Percentiles rank a stretch among this genome's conserved stretches.
Conservation (phyloP, 2,888 invertebrate genomes). For the Sycophila texana region DNA sequence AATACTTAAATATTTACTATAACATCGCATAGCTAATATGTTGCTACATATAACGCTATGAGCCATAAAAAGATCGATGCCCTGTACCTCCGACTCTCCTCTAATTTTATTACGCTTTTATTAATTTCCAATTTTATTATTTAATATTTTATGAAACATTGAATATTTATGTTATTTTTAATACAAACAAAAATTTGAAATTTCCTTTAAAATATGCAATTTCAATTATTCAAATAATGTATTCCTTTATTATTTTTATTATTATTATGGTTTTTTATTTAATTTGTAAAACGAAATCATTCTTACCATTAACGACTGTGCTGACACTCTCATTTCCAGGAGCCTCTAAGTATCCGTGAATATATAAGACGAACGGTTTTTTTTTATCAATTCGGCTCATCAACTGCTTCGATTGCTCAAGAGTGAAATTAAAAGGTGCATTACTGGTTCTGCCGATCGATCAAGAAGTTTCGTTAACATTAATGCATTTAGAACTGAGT, state of each 20-base stretch:
- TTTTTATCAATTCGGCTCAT: constrained; percentile 52
- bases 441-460: not conserved
- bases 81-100: too few relatives aligned
- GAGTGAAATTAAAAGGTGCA: constrained; percentile 7
- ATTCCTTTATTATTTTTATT: not conserved
- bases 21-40: too few relatives aligned
- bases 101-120: too few relatives aligned
- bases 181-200: not conserved
- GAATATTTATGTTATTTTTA: not conserved
- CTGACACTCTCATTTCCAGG: constrained; percentile 60
- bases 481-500: not conserved
- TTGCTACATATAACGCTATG: too few relatives aligned
- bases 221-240: not conserved
- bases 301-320: constrained; percentile 61
- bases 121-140: not conserved
- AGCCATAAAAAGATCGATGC: too few relatives aligned
- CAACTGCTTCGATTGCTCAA: constrained; percentile 47
- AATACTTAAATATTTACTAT: too few relatives aligned
- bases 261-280: not conserved
- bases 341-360: constrained; percentile 62
- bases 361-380: constrained; percentile 61
- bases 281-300: not conserved
- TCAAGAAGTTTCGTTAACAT: constrained; percentile 4
- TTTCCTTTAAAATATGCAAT: not conserved
- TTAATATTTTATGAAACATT: not conserved